Percentiles rank a stretch among this genome's conserved stretches.
Evolutionary conservation across 1,140 invertebrate species (phyloP).

Genomic region (Drosophila navojoa): DNA sequence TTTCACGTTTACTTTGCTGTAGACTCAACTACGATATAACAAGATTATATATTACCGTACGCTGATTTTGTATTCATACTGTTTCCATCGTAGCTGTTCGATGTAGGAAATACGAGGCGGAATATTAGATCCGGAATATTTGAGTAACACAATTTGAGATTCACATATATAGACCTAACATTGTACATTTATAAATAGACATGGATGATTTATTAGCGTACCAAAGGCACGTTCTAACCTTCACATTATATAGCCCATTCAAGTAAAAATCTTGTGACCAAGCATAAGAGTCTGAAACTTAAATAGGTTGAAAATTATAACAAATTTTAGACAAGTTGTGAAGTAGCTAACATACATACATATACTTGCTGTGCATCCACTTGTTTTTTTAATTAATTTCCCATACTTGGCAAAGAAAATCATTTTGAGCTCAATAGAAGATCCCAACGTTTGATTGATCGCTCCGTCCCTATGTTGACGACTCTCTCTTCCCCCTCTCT

Average conservation of each 20-base stretch:
- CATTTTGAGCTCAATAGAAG: constrained; percentile 8
- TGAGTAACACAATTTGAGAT: constrained; percentile 22
- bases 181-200: constrained; percentile 51
- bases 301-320: constrained; percentile 68
- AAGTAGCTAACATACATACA: neutral
- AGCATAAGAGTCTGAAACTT: constrained; percentile 77
- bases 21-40: constrained; percentile 3
- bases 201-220: constrained; percentile 12
- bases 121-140: constrained; percentile 8
- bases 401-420: neutral
- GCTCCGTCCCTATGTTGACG: constrained; percentile 57
- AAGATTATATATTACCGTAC: constrained; percentile 7
- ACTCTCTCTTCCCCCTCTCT: neutral
- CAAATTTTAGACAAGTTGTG: constrained; percentile 34
- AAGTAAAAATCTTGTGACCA: constrained; percentile 70
- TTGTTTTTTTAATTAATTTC: neutral
- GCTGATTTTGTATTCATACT: neutral
- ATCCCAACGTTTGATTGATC: constrained; percentile 59
- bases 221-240: constrained; percentile 16
- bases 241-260: constrained; percentile 13
- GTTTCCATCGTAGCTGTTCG: constrained; percentile 26
- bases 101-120: constrained; percentile 4
- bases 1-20: constrained; percentile 14
- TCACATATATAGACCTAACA: constrained; percentile 11
- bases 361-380: neutral